Evolutionary conservation across 1,140 invertebrate genomes (phyloP).

Genomic region (Sarcophaga bullata): DNA sequence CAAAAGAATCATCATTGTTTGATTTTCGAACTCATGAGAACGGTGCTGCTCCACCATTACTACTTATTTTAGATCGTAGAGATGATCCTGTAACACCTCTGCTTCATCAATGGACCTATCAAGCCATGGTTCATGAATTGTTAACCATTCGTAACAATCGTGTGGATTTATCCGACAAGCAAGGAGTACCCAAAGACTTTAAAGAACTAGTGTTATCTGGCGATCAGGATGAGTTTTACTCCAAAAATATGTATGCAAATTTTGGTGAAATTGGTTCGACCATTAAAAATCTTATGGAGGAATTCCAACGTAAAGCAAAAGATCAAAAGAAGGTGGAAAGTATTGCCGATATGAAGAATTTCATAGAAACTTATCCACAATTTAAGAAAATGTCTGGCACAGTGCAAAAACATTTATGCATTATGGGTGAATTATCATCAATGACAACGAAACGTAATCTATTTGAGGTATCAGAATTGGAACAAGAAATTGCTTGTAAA

Average conservation of each 20-base stretch:
- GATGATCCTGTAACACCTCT: slow-evolving; percentile 96
- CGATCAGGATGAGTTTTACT: slow-evolving; percentile 98
- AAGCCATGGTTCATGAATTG: slow-evolving; percentile 99
- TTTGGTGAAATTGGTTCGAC: slow-evolving; percentile 99
- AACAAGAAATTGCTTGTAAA: slow-evolving; percentile 95
- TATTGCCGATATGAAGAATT: slow-evolving; percentile 98
- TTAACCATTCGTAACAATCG: slow-evolving; percentile 95
- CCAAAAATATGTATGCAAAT: slow-evolving; percentile 94
- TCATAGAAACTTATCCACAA: slow-evolving; percentile 97
- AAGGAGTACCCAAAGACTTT: slow-evolving; percentile 87
- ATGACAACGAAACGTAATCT: slow-evolving; percentile 82
- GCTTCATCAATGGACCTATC: slow-evolving; percentile 99
- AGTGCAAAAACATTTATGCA: slow-evolving; percentile 95
- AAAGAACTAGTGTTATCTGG: slow-evolving; percentile 93
- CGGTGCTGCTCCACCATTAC: slow-evolving; percentile 72
- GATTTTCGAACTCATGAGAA: slow-evolving; percentile 82
- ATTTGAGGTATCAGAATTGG: slow-evolving; percentile 93
- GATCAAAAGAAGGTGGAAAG: slow-evolving; percentile 97
- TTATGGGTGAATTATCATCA: slow-evolving; percentile 93
- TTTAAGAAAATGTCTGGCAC: slow-evolving; percentile 99
- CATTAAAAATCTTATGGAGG: slow-evolving; percentile 97
- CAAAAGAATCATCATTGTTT: slow-evolving; percentile 87
- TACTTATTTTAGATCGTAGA: slow-evolving; percentile 90
- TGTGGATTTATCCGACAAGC: slow-evolving; percentile 86
- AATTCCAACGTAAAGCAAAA: slow-evolving; percentile 96